Evolutionary conservation across 2,888 invertebrate genomes (phyloP), one percentile per base, ranked within the genome.

Genomic region (Drosophila parthenogenetica): DNA sequence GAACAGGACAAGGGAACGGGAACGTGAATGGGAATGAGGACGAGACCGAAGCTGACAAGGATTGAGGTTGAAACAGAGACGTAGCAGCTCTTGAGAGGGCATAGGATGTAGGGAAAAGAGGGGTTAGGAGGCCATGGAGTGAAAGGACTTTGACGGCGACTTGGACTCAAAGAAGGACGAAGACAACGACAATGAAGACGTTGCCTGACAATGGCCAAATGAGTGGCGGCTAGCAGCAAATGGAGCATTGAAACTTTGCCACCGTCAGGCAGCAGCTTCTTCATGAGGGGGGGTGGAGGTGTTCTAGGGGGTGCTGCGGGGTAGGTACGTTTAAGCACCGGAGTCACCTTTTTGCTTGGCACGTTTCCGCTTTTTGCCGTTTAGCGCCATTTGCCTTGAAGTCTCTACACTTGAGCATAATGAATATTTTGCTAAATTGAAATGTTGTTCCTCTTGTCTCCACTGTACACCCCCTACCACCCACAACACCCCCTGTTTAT

Each of bases 371-470:
- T 81, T 81, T 49, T 42, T 35, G 35, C 83, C 83, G 87, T 89
- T 84, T 87, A 84, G 81, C 77, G 80, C 74, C 83, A 74, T 77
- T 81, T 70, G 73, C 73, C 60, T 66, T 66, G 42, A 60, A 63
- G 69, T 66, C 13, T 13, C 76, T 73, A 65, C 85, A 81, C 85
- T 86, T 72, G 75, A 87, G 79, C 85, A 86, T 86, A 86, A 86
- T 86, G 85, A 86, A 87, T 79, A 86, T 86, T 86, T 86, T 87
- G 65, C 69, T 75, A 86, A 86, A 86, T 86, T 86, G 85, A 86
- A 86, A 89, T 86, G 85, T 89, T 86, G 87, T 81, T 68, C 61
- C 50, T 69, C 63, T 53, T 69, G 76, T 60, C 37, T 59, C 29
- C 29, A 29, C 29, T 50, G 32, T 53, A 8, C 35, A 35, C 17